A percentile compares a stretch with the other conserved stretches of the same genome.
phyloP scores from a whole-genome alignment of 2,888 invertebrate genomes.

The Corbicula japonica region DNA sequence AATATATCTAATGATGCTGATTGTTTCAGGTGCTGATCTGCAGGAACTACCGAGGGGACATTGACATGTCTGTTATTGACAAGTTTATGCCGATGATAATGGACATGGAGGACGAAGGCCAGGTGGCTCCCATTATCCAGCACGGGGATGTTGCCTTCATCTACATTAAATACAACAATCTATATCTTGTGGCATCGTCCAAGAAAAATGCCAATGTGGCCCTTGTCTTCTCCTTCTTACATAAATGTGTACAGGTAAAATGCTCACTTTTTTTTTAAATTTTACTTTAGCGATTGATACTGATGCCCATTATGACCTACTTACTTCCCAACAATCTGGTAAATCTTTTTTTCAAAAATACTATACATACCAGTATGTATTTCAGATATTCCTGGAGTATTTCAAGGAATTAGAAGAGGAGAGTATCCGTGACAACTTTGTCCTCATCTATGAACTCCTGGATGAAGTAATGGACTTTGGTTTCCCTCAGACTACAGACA shows the following conservation, averaged over 20 bases:
- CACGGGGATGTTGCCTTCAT: constrained; percentile 96
- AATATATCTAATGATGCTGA: too few relatives aligned
- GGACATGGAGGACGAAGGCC: constrained; percentile 99
- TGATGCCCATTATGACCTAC: too few relatives aligned
- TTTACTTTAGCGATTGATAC: too few relatives aligned
- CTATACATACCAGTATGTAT: too few relatives aligned
- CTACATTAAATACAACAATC: constrained; percentile 98
- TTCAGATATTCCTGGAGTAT: too few relatives aligned
- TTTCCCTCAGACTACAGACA: constrained; percentile 99
- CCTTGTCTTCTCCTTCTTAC: constrained; percentile 97
- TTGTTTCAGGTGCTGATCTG: constrained; percentile 94
- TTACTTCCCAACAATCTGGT: too few relatives aligned
- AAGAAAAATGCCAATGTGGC: constrained; percentile 99
- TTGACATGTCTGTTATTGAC: constrained; percentile 97
- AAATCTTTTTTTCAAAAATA: too few relatives aligned
- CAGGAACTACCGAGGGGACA: constrained; percentile 98
- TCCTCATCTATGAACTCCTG: constrained; percentile 98
- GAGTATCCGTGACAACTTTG: constrained; percentile 99
- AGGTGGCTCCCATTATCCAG: constrained; percentile 95
- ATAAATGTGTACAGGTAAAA: constrained; percentile 98
- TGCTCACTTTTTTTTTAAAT: too few relatives aligned
- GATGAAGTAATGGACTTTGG: constrained; percentile 99
- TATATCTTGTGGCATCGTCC: constrained; percentile 97
- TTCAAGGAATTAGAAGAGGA: too few relatives aligned
- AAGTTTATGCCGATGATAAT: constrained; percentile 99